Conservation (phyloP, 2,888 invertebrate species). For the Phyllotreta cruciferae region DNA sequence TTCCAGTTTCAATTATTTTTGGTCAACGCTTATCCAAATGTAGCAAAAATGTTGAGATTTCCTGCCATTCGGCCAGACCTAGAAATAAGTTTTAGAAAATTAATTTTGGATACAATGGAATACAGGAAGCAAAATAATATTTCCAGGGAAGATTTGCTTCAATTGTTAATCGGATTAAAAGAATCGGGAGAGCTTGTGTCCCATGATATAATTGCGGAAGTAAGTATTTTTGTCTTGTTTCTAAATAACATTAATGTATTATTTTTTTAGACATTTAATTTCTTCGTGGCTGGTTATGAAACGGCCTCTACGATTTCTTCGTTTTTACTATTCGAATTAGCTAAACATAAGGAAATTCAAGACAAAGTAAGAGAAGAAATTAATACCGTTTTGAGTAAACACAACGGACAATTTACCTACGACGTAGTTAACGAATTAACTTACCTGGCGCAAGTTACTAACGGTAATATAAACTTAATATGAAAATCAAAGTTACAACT, state of each 20-base stretch:
- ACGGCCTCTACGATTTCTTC: slow-evolving; percentile 66
- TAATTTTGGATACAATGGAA: slow-evolving; percentile 48
- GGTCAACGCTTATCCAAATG: slow-evolving; percentile 37
- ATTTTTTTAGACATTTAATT: slow-evolving; percentile 62
- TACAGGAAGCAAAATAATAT: slow-evolving; percentile 47
- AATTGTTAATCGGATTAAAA: slow-evolving; percentile 46
- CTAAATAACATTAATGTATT: slow-evolving; percentile 1
- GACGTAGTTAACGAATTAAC: slow-evolving; percentile 60
- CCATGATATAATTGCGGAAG: slow-evolving; percentile 61
- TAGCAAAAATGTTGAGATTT: slow-evolving; percentile 37
- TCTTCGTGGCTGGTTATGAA: slow-evolving; percentile 69
- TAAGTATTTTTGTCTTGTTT: slow-evolving; percentile 9
- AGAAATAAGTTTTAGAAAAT: slow-evolving; percentile 47
- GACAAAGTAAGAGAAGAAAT: slow-evolving; percentile 59
- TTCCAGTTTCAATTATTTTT: slow-evolving; percentile 33
- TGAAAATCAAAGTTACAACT: too few relatives aligned
- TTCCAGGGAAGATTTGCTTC: slow-evolving; percentile 46
- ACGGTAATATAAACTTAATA: slow-evolving; percentile 23
- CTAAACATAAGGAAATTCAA: slow-evolving; percentile 59
- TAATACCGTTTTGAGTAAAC: slow-evolving; percentile 46
- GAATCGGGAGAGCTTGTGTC: slow-evolving; percentile 37
- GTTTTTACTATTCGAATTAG: slow-evolving; percentile 65
- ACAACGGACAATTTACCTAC: slow-evolving; percentile 56
- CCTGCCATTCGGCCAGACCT: slow-evolving; percentile 42
- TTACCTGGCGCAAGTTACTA: slow-evolving; percentile 56